These are phyloP conservation scores for Calameuta filiformis DNA, from an alignment of 2,888 invertebrate species.

Conservation along the genomic window DNA sequence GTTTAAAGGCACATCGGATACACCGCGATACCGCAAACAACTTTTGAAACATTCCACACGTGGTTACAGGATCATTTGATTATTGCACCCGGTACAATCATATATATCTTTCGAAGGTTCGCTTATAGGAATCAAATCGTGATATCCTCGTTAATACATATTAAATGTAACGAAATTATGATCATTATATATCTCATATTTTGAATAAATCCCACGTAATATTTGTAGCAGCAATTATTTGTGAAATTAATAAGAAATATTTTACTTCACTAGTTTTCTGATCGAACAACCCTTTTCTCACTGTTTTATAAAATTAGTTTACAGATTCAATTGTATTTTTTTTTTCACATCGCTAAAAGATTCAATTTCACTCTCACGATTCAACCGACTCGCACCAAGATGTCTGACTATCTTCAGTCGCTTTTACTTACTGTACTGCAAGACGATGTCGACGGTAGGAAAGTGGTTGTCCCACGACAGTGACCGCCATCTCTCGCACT, in stretches of 20 bases:
- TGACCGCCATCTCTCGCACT: conserved; percentile 63
- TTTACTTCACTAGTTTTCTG: neutral
- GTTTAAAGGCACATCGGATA: neutral
- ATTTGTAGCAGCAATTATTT: conserved; percentile 3
- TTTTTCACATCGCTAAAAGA: neutral
- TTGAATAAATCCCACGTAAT: neutral
- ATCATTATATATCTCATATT: neutral
- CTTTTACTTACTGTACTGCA: neutral
- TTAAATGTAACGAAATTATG: neutral
- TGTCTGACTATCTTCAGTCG: neutral
- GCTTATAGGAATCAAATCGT: neutral
- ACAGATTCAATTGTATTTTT: neutral
- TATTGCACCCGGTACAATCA: neutral
- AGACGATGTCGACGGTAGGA: conserved; percentile 18
- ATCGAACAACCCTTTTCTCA: neutral
- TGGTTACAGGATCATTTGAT: neutral
- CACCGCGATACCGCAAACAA: neutral
- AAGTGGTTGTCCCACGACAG: conserved; percentile 51
- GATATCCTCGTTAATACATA: neutral
- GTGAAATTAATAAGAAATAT: neutral
- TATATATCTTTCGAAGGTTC: neutral
- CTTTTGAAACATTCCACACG: neutral
- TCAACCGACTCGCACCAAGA: neutral
- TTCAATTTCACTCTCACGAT: neutral
- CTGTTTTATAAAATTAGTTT: neutral